Base-by-base conservation (phyloP, 2,888 invertebrate genomes). In the Harmothoe impar region DNA sequence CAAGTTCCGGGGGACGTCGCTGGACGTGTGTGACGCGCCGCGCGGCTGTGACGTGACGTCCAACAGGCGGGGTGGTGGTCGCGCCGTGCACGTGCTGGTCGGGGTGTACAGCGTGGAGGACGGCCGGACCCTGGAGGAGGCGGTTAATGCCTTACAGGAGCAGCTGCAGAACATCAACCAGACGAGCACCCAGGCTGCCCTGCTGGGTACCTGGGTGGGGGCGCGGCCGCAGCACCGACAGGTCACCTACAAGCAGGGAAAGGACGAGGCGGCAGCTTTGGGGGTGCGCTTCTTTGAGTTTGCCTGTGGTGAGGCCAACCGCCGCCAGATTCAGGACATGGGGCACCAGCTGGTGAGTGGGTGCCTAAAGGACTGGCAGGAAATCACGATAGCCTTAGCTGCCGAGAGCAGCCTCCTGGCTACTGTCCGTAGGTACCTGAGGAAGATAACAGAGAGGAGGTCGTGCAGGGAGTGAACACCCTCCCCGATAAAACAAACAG, bases 81-180 rank as follows among this genome's bases (percentile, higher is more conserved):
- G 81, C 0, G 43, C 43, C 23, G 35, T 43, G 81, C 35, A 33
- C 20, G 81, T 35, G 23, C n/a, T 86, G 54, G 25, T 86, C 17
- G 86, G 52, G 17, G 86, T 86, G n/a, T 86, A 86, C 86, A 54
- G 25, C 31, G 86, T 86, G 17, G 86, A 86, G 29, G 86, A 86
- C 86, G 12, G 31, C 0, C 29, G 25, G 29, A 29, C 54, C 31
- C 52, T 86, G 52, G 86, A 86, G 29, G 29, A n/a, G 23, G 86
- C 86, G 15, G 54, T 86, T 23, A 10, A 20, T 17, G 20, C 12
- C 12, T 17, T 86, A 20, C 15, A 25, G 33, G 35, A 43, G 33
- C 29, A 77, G 31, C 1, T 77, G 15, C 3, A 15, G 5, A 31
- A 15, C 10, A 0, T 43, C 35, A 7, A 15, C 35, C n/a, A 15